Base-by-base conservation (phyloP, 2,888 invertebrate genomes). In the Tinea trinotella region DNA sequence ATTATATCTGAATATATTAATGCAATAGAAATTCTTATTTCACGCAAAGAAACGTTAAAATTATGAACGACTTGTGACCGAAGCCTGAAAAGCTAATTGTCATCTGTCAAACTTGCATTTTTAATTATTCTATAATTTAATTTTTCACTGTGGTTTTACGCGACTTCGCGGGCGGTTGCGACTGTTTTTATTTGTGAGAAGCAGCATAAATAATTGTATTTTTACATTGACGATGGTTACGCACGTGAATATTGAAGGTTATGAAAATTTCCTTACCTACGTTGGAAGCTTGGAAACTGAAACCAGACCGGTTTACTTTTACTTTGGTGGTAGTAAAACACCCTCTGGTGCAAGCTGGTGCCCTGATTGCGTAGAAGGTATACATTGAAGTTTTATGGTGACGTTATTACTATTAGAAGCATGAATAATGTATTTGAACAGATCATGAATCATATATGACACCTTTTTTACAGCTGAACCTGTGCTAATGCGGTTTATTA, bases 321-420 rank as follows among this genome's bases (percentile, higher is more conserved):
- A 90, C 62, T 94, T 91, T 67, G 88, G 87, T 60, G 94, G 93
- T 15, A 81, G 88, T 35, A 91, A 91, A 72, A 68, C 87, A 52
- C 70, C 87, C 0, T 76, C 87, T 61, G 95, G 95, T 0, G 74
- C 88, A 55, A 96, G 95, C 71, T 97, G 97, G 97, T 97, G 97
- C 67, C 90, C 92, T 0, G 97, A 97, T 72, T 97, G 97, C 75
- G 92, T 92, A 10, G 88, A 88, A 82, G 94, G 95, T 95, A 88
- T 19, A 12, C 12, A 50, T 24, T 35, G 4, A 4, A 12, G 10
- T 12, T 12, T 35, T 35, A 35, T 24, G 6, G 24, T 24, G 9
- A 7, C 24, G 24, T 24, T n/a, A 24, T 24, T 24, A 24, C 9
- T 5, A 5, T 24, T 24, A n/a, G n/a, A n/a, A 9, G 24, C 24